Evolutionary conservation across 2,113 vertebrate species (phyloP).

Genomic region (Cinclus cinclus): DNA sequence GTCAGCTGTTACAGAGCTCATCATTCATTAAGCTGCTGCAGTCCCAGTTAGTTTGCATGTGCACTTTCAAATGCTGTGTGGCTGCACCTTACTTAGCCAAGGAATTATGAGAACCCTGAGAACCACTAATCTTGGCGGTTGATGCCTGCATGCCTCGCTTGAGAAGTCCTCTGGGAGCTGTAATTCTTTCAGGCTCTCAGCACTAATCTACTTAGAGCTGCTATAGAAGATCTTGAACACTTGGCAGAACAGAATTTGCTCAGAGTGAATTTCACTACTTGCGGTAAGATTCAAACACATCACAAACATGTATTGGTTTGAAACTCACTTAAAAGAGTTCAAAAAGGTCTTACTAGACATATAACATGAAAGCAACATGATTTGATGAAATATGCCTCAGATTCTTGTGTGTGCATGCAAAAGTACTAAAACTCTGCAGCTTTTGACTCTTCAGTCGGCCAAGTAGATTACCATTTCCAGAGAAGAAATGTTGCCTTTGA

Average conservation of each 20-base stretch:
- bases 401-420: neutral
- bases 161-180: neutral
- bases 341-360: neutral
- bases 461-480: neutral
- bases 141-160: neutral
- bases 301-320: neutral
- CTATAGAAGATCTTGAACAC: neutral
- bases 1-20: neutral
- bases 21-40: neutral
- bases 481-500: neutral
- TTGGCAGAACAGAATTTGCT: neutral
- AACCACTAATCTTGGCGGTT: neutral
- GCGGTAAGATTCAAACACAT: neutral
- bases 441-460: neutral
- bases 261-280: neutral
- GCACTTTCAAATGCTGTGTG: neutral
- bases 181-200: neutral
- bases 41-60: neutral
- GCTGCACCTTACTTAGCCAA: neutral
- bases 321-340: neutral
- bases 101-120: neutral
- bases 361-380: neutral
- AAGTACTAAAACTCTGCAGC: neutral
- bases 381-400: neutral
- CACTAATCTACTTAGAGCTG: neutral